Conservation (phyloP, 2,888 invertebrate species). For the Zelleria hepariella region DNA sequence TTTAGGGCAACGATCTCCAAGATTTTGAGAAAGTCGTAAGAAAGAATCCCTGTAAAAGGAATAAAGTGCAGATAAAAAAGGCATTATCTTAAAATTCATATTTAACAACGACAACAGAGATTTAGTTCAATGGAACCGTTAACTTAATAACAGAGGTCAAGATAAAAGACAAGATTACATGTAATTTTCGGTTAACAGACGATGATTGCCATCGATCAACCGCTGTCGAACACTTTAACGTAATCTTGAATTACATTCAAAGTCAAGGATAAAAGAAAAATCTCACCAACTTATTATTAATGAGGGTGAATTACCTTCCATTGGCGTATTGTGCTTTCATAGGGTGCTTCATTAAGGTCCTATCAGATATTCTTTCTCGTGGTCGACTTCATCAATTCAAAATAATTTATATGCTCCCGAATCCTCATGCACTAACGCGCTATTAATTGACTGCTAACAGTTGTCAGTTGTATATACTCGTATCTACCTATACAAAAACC, state of each 20-base stretch:
- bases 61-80: not conserved
- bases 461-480: no score
- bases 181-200: not conserved
- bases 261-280: not conserved
- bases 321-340: not conserved
- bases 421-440: no score
- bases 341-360: no score
- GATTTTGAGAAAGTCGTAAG: not conserved
- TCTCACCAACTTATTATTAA: not conserved
- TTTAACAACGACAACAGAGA: not conserved
- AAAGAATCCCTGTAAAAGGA: not conserved
- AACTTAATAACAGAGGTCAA: conserved; percentile 45
- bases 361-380: no score
- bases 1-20: not conserved
- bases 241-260: not conserved
- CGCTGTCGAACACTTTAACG: not conserved
- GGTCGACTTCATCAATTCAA: no score
- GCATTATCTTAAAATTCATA: not conserved
- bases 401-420: no score
- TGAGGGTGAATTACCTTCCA: not conserved
- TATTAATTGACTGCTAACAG: no score
- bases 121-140: conserved; percentile 28
- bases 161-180: conserved; percentile 44
- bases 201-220: not conserved
- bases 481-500: no score